phyloP scores from a whole-genome alignment of 2,888 invertebrate genomes.

The Temnothorax rugatulus region DNA sequence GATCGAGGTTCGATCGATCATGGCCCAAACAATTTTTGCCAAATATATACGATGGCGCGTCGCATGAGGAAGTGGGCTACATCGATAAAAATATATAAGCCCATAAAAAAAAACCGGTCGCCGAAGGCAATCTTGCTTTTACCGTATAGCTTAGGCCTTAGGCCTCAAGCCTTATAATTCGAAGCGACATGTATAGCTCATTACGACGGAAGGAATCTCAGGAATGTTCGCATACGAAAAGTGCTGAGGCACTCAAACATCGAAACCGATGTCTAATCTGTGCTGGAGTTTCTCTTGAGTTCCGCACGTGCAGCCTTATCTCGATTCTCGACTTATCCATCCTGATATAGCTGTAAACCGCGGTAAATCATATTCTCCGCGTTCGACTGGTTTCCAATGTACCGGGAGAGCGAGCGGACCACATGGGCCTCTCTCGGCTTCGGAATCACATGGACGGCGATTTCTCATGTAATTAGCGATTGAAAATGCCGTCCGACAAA shows the following conservation, averaged over 20 bases:
- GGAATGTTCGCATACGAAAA: constrained; percentile 15
- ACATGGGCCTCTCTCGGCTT: not conserved
- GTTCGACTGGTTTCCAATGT: not conserved
- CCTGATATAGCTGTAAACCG: constrained; percentile 12
- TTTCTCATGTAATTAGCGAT: not conserved
- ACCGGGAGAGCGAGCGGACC: not conserved
- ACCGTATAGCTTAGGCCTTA: not conserved
- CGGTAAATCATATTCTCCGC: constrained; percentile 1
- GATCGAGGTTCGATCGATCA: not conserved
- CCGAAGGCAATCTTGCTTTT: constrained; percentile 35
- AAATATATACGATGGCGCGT: constrained; percentile 75
- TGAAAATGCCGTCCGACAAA: not conserved
- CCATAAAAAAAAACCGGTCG: constrained; percentile 66
- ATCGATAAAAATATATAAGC: constrained; percentile 66
- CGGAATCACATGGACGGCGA: not conserved
- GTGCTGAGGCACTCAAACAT: not conserved
- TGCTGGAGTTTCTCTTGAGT: not conserved
- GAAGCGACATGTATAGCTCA: not conserved
- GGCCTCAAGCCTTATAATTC: not conserved
- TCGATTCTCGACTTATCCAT: not conserved
- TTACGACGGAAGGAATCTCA: not conserved
- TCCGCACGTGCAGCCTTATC: constrained; percentile 3
- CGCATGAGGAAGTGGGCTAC: constrained; percentile 72
- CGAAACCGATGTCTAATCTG: not conserved
- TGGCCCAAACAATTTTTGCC: constrained; percentile 70